Percentiles rank a stretch among this genome's conserved stretches.
Conservation (phyloP, 2,113 vertebrate species). For the Serinus canaria region DNA sequence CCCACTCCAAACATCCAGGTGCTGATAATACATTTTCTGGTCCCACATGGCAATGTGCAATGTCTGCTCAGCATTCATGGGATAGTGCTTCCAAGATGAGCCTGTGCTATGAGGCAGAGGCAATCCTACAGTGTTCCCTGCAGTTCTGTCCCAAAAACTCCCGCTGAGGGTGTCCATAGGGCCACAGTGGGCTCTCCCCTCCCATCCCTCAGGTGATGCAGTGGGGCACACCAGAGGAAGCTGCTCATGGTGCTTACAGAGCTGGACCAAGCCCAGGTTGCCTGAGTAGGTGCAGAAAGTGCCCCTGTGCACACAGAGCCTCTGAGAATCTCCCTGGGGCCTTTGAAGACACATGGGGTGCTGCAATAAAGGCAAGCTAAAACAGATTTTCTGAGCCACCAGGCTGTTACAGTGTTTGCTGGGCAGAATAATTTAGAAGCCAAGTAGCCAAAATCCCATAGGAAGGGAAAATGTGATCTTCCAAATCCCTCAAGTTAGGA, state of each 20-base stretch:
- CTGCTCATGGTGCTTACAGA: rapidly evolving
- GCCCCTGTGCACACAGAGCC: not conserved
- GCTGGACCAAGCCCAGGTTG: too few relatives aligned
- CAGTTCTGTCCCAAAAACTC: not conserved
- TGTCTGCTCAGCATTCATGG: not conserved
- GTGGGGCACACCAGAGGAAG: rapidly evolving
- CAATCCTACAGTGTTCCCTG: not conserved
- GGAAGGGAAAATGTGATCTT: not conserved
- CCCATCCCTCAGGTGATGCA: not conserved
- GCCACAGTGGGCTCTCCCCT: too few relatives aligned
- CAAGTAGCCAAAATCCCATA: not conserved
- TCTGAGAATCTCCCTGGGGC: not conserved
- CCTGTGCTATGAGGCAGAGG: not conserved
- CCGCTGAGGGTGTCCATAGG: not conserved
- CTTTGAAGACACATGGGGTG: not conserved
- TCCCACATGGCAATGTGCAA: not conserved
- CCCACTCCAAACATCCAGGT: not conserved
- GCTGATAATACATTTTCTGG: not conserved
- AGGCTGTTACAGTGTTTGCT: constrained; percentile 2
- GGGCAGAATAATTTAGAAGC: constrained; percentile 9
- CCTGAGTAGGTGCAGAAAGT: not conserved
- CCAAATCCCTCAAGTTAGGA: not conserved
- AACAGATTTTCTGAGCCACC: constrained; percentile 18
- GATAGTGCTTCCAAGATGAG: not conserved
- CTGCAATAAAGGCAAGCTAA: not conserved